phyloP scores from a whole-genome alignment of 1,140 invertebrate genomes.

The Trinorchestia longiramus region DNA sequence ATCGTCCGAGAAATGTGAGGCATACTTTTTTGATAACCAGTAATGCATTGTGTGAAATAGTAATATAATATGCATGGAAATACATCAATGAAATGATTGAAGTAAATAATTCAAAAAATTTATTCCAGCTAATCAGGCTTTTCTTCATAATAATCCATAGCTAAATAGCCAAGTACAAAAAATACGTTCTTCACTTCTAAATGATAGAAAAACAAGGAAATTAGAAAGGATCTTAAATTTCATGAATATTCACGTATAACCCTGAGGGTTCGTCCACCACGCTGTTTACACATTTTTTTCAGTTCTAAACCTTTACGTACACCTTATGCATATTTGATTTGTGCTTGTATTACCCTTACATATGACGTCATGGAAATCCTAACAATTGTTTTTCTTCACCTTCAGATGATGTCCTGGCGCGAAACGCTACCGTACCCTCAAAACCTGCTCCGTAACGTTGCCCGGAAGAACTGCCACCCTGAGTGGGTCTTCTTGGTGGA shows the following conservation, averaged over 20 bases:
- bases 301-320: background rate
- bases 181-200: background rate
- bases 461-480: constrained; percentile 84
- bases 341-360: too few relatives aligned
- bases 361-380: too few relatives aligned
- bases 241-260: background rate
- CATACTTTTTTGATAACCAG: background rate
- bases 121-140: background rate
- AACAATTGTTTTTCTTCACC: background rate
- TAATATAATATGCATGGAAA: background rate
- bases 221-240: background rate
- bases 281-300: background rate
- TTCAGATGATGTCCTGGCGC: constrained; percentile 77
- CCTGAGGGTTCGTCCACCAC: background rate
- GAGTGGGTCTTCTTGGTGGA: constrained; percentile 86
- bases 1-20: constrained; percentile 59
- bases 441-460: constrained; percentile 87
- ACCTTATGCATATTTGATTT: background rate
- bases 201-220: background rate
- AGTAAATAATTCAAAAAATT: background rate
- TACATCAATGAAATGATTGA: background rate
- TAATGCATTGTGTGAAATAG: background rate
- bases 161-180: background rate
- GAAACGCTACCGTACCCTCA: constrained; percentile 83
- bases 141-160: background rate